Base-by-base conservation (phyloP, 1,140 invertebrate genomes). In the Caligus rogercresseyi region DNA sequence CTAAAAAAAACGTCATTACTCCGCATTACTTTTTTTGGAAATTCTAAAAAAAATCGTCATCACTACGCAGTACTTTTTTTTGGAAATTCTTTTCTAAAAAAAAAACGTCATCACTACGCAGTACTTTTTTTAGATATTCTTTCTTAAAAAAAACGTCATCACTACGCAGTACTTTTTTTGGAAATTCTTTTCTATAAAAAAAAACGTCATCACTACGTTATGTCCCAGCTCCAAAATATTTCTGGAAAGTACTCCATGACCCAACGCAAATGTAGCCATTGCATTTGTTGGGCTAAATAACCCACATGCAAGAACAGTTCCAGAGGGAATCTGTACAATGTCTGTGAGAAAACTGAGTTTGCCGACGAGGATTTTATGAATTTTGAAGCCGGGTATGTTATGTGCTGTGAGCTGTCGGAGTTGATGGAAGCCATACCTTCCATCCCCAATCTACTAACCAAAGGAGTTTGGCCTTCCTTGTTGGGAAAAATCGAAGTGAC, bases 241-340 rank as follows among this genome's bases (percentile, higher is more conserved):
- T 20, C 24, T 56, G 54, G 54, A 56, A 66, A 63, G 65, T 66
- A 21, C 23, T 66, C 11, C 18, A 66, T 52, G 63, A 66, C 1
- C 24, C 63, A n/a, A 15, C 7, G 60, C 21, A 13, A 55, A 61
- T 31, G 19, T 54, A 1, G 65, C 65, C 15, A 60, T 53, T 1
- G 65, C 52, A 19, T 24, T 66, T 11, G 52, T 66, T 21, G 65
- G 65, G 3, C 43, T 64, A 2, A 66, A 66, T 54, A 66, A 66
- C 31, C 65, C 65, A 1, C 57, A 64, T 25, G 25, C 59, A 20
- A 60, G 54, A 11, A 18, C 20, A 1, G 25, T 43, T 11, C 65
- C 61, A 18, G 11, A 24, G 1, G 24, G 14, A 26, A 58, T 66
- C 7, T 66, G 65, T 31, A 14, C 16, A 58, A 66, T 58, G 52